Base-by-base conservation (phyloP, 2,888 invertebrate genomes). In the Sinotaia quadrata region DNA sequence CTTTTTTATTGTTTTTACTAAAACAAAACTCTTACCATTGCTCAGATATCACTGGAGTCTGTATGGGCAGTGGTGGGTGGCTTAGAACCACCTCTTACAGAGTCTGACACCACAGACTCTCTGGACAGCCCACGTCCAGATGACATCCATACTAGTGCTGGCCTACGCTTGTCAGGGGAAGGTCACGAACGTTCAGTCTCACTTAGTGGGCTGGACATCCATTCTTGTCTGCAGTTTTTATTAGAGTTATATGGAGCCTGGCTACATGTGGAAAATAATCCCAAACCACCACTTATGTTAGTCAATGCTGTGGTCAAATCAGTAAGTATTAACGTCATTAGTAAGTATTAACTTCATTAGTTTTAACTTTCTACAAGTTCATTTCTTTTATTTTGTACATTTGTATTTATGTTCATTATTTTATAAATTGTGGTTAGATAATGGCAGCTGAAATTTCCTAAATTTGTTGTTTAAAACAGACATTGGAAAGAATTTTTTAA, bases 171-270 rank as follows among this genome's bases (percentile, higher is more conserved):
- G 29, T 78, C 78, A 27, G 75, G 73, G 24, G 79, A 79, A 31
- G 75, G 73, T 4, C 75, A 78, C 44, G 84, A 84, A 60, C 73
- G 83, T 44, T 83, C 82, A 65, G 79, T 85, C 58, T 82, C 91
- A 58, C 89, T 89, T 60, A 92, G 91, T 56, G 86, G 85, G 15
- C 79, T 98, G 44, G 97, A 98, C 89, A 91, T 97, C 36, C 94
- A 94, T 87, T 98, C 97, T 70, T 98, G 97, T 89, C 89, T 97
- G 63, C 95, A 96, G 86, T 93, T 98, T 84, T 90, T 98, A 24
- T 92, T 96, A 87, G 97, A 98, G 87, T 92, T 97, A 37, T 95
- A 95, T 77, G 92, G 94, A 1, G 95, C 96, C 68, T 92, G 93
- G 91, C 87, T 92, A 72, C 89, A 90, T 61, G 89, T 91, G 15